Base-by-base conservation (phyloP, 2,797 vertebrate genomes). In the Holocentrus rufus region DNA sequence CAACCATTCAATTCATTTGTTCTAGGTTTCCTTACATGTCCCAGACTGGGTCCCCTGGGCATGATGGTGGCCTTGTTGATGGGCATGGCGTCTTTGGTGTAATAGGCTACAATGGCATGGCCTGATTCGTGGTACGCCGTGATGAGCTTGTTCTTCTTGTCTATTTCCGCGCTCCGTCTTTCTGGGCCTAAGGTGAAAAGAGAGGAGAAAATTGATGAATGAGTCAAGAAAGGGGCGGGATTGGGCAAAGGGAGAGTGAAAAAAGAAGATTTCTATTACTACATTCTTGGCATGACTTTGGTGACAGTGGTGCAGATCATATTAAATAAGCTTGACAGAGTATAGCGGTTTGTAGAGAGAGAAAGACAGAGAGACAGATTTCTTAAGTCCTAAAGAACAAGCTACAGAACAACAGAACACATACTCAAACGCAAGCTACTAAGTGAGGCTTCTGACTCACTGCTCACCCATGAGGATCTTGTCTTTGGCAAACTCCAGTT, bases 11-110 rank as follows among this genome's bases (percentile, higher is more conserved):
- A 2, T 11, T 2, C 22, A 11, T 18, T 27, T 18, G 30, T n/a
- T 36, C 23, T 17, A 34, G 39, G 14, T 47, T 58, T 69, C 77
- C 94, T 94, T 87, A 98, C 98, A 20, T 99, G 98, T 85, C 98
- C 98, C 73, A 99, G 93, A 42, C 96, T 98, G 49, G 95, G 95
- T 57, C 98, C 98, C 77, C 98, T 90, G 18, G 98, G 97, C 98
- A 99, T 99, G 89, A 99, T 99, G 13, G 98, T 99, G 27, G 98
- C 98, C 90, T 99, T 99, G 88, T 99, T 99, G 87, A 99, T 99
- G 0, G 98, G 98, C 98, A 99, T 99, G 9, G 98, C 95, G 27
- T 98, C 96, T 94, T 98, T 99, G 81, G 97, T 99, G 82, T 97
- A 99, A 92, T 95, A 97, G 0, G 98, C 98, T 73, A 99, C 96